Evolutionary conservation across 2,888 invertebrate species (phyloP).

Genomic region (Limnephilus marmoratus): DNA sequence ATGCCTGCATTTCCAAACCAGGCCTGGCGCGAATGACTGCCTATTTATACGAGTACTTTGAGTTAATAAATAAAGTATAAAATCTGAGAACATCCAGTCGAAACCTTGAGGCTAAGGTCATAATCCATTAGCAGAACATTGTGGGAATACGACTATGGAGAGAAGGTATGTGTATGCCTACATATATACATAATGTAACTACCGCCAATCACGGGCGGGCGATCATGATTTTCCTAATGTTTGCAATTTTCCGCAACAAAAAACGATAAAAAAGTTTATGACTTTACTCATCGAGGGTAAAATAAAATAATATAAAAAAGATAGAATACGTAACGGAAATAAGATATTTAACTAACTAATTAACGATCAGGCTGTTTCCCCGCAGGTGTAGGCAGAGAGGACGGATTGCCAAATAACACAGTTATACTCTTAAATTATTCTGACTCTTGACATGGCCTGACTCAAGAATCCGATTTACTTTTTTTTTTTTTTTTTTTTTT

Average conservation of each 20-base stretch:
- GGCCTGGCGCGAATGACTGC: neutral
- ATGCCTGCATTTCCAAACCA: neutral
- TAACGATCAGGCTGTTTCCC: no score
- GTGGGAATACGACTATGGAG: neutral
- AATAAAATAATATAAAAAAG: no score
- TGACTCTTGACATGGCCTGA: no score
- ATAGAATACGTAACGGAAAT: no score
- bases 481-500: no score
- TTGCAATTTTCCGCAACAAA: neutral
- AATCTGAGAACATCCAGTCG: conserved; percentile 16
- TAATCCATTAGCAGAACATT: conserved; percentile 19
- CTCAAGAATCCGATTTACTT: no score
- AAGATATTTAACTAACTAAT: no score
- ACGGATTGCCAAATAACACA: no score
- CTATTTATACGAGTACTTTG: neutral
- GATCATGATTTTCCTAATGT: neutral
- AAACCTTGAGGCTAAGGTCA: conserved; percentile 19
- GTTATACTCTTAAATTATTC: no score
- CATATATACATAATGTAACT: no score
- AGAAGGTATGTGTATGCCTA: neutral
- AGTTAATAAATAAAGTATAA: conserved; percentile 11
- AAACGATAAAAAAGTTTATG: neutral
- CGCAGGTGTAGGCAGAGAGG: no score
- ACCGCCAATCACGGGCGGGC: neutral
- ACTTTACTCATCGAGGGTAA: no score